These are phyloP conservation scores for Nymphalis c-album DNA, from an alignment of 2,888 invertebrate species.

Conservation along the genomic window DNA sequence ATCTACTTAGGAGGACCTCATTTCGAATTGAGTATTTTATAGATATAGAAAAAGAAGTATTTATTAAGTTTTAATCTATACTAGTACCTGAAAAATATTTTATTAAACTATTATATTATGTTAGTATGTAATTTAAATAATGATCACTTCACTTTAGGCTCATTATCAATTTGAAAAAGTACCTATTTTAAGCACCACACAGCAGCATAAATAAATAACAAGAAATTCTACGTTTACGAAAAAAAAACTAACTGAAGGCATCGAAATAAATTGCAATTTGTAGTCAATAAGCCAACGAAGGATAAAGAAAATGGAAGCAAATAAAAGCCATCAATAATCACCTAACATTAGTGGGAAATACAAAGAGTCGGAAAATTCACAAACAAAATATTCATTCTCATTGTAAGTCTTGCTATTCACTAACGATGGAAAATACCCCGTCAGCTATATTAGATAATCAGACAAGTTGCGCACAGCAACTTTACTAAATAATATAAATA, in stretches of 20 bases:
- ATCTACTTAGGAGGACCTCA: no score
- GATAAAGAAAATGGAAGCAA: slow-evolving; percentile 6
- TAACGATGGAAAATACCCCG: not conserved
- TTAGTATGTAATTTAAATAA: no score
- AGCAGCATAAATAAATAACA: not conserved
- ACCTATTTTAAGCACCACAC: not conserved
- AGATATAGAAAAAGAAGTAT: no score
- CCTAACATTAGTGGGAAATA: slow-evolving; percentile 5
- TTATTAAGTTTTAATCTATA: no score
- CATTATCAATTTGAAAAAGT: not conserved
- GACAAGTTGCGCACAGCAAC: not conserved
- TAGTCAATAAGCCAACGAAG: not conserved
- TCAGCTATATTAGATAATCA: not conserved
- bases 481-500: not conserved
- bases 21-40: no score
- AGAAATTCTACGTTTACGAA: not conserved
- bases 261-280: slow-evolving; percentile 6
- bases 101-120: no score
- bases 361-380: slow-evolving; percentile 2
- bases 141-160: no score
- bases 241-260: not conserved
- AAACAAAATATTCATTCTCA: slow-evolving; percentile 5
- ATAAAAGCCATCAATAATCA: slow-evolving; percentile 13
- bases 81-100: no score
- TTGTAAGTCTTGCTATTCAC: not conserved